Percentiles rank a stretch among this genome's conserved stretches.
phyloP scores from a whole-genome alignment of 1,140 invertebrate species.

The Anagrus nilaparvatae region DNA sequence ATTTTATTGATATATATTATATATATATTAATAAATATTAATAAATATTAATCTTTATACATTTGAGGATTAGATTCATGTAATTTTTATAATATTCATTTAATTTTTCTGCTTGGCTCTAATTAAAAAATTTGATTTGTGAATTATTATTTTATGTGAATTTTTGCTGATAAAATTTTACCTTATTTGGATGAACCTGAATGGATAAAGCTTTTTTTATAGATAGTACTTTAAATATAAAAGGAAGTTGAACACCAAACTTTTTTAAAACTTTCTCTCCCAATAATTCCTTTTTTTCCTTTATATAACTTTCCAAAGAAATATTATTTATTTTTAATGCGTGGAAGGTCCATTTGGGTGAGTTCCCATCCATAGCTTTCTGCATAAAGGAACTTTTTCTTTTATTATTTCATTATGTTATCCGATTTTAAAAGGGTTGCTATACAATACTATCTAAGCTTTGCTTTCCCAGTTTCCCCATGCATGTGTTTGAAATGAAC shows the following conservation, averaged over 20 bases:
- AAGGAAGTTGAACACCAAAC: slow-evolving; percentile 74
- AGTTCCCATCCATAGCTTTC: slow-evolving; percentile 98
- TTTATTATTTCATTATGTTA: slow-evolving; percentile 46
- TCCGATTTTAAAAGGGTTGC: slow-evolving; percentile 62
- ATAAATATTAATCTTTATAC: no score
- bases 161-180: slow-evolving; percentile 28
- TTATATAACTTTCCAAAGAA: slow-evolving; percentile 55
- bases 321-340: slow-evolving; percentile 52
- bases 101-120: slow-evolving; percentile 75
- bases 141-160: slow-evolving; percentile 5
- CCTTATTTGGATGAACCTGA: slow-evolving; percentile 97
- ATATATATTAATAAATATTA: no score
- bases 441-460: slow-evolving; percentile 71
- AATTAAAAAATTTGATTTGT: slow-evolving; percentile 12
- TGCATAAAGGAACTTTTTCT: slow-evolving; percentile 56
- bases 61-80: no score
- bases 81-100: no score
- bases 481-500: slow-evolving; percentile 76
- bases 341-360: slow-evolving; percentile 84
- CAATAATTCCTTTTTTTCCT: slow-evolving; percentile 56
- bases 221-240: slow-evolving; percentile 92
- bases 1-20: slow-evolving; percentile 55
- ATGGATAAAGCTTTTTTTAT: slow-evolving; percentile 89
- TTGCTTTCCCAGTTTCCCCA: slow-evolving; percentile 90
- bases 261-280: slow-evolving; percentile 52